These are phyloP conservation scores for Drosophila seclusa DNA, from an alignment of 2,888 invertebrate genomes.

Conservation along the genomic window DNA sequence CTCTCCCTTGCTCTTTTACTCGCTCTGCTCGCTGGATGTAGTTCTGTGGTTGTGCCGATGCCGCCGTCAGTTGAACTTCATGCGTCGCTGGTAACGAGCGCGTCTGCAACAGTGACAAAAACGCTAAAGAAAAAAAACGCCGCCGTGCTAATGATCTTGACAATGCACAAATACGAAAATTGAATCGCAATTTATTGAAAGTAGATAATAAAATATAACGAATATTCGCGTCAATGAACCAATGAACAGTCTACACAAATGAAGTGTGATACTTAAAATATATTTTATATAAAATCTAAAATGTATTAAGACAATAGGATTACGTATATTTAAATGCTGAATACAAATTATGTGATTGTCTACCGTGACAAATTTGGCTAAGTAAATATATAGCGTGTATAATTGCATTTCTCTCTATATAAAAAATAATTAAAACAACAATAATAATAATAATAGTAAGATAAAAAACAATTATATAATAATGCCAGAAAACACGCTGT, in stretches of 20 bases:
- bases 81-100: slow-evolving; percentile 65
- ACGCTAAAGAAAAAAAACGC: neutral
- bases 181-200: neutral
- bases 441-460: neutral
- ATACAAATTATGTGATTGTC: slow-evolving; percentile 6
- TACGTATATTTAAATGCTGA: neutral
- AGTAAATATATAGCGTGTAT: slow-evolving; percentile 4
- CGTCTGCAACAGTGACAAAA: slow-evolving; percentile 37
- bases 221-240: neutral
- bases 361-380: slow-evolving; percentile 30
- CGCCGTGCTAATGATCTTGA: slow-evolving; percentile 44
- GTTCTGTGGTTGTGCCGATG: slow-evolving; percentile 32
- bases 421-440: neutral
- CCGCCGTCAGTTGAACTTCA: slow-evolving; percentile 65
- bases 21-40: slow-evolving; percentile 11
- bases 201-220: slow-evolving; percentile 5
- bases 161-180: slow-evolving; percentile 19
- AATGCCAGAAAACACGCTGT: slow-evolving; percentile 2
- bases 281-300: neutral
- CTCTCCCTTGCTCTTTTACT: slow-evolving; percentile 29
- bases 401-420: slow-evolving; percentile 22
- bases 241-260: neutral
- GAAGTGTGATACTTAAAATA: neutral
- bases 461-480: slow-evolving; percentile 16
- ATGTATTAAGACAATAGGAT: slow-evolving; percentile 12